Evolutionary conservation across 2,888 invertebrate species (phyloP).

Genomic region (Temnothorax unifasciatus): DNA sequence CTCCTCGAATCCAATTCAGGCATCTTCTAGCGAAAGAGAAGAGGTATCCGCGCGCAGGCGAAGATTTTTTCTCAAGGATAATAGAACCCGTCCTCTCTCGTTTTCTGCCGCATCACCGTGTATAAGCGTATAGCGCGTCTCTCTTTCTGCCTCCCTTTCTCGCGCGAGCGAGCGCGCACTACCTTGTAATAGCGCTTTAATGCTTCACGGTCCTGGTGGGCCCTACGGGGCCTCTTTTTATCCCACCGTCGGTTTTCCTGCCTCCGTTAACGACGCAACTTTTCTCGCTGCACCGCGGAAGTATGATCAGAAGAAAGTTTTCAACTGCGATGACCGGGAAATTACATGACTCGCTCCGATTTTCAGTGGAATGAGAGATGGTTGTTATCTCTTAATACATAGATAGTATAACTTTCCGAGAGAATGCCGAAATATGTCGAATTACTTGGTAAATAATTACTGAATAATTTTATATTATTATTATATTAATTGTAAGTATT

Average conservation of each 20-base stretch:
- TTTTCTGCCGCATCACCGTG: slow-evolving; percentile 80
- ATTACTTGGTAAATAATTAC: not conserved
- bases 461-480: not conserved
- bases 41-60: slow-evolving; percentile 50
- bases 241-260: slow-evolving; percentile 43
- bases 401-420: not conserved
- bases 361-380: slow-evolving; percentile 25
- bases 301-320: slow-evolving; percentile 50
- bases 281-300: slow-evolving; percentile 61
- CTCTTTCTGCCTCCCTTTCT: slow-evolving; percentile 46
- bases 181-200: slow-evolving; percentile 69
- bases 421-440: not conserved
- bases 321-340: slow-evolving; percentile 28
- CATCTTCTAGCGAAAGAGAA: slow-evolving; percentile 59
- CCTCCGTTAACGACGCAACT: slow-evolving; percentile 60
- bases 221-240: slow-evolving; percentile 48
- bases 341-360: slow-evolving; percentile 17
- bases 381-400: slow-evolving; percentile 18
- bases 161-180: slow-evolving; percentile 40
- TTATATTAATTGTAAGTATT: not conserved
- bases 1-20: slow-evolving; percentile 66
- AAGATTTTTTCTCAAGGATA: slow-evolving; percentile 78
- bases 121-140: slow-evolving; percentile 70
- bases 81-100: slow-evolving; percentile 78
- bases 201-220: slow-evolving; percentile 61